Base-by-base conservation (phyloP, 2,113 vertebrate species). In the Monopterus albus region DNA sequence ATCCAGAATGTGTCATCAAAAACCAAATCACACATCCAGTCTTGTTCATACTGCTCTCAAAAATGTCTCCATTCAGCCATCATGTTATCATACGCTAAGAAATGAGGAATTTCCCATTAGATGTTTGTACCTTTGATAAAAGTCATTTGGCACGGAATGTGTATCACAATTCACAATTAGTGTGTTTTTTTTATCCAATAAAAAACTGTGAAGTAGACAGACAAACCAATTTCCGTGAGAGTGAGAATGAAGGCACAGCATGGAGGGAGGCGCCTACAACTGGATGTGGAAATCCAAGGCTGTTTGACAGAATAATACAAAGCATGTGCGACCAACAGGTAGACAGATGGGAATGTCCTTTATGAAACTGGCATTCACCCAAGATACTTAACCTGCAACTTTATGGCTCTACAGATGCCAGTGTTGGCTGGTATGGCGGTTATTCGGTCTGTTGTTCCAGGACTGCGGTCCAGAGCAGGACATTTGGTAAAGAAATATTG, bases 311-410 rank as follows among this genome's bases (percentile, higher is more conserved):
- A 52, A 35, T 29, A 26, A 52, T 50, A 52, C 28, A 45, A 31
- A 39, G 36, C 72, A 6, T 33, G 47, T 33, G 36, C 64, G n/a
- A 60, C 45, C 52, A 64, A 40, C 28, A 20, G 62, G 39, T 26
- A 7, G 33, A 12, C 73, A 63, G 75, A 43, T 83, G 72, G 43
- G 3, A 11, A 47, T 21, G 65, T 55, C 29, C 20, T 60, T 39
- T 36, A 21, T 21, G 20, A 45, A n/a, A 53, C 15, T 72, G 78
- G 67, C 49, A 14, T 25, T 52, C 6, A n/a, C n/a, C 55, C 72
- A 45, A 21, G n/a, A 57, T 7, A 38, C 73, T 68, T 33, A 7
- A 40, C 47, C 40, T 25, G 12, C 3, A 10, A 35, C 43, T 28
- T 52, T 42, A 67, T 2, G 7, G 40, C 53, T 58, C 40, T 1